Evolutionary conservation across 2,113 vertebrate genomes (phyloP), one percentile per base, ranked within the genome.

Genomic region (Spheniscus mendiculus): DNA sequence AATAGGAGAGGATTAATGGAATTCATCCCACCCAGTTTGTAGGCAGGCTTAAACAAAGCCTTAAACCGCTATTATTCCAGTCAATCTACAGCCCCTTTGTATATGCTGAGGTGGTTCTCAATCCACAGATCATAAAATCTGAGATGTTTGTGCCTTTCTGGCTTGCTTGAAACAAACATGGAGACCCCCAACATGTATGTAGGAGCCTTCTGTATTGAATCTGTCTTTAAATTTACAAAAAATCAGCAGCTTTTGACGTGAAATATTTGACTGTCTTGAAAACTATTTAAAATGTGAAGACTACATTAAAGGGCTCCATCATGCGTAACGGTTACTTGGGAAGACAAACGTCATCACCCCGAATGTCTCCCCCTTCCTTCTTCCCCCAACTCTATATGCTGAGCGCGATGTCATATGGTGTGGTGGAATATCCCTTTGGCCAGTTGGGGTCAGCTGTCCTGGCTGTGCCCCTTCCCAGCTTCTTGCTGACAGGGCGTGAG

Each of bases 21-120:
- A 89, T 82, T 92, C 73, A 82, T 95, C 89, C 65, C 87, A 91
- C 69, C 83, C 52, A 22, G 16, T 62, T 44, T 84, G 56, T 69
- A 94, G 89, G 32, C 89, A 92, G 86, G 95, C 86, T 92, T 90
- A 78, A 89, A 92, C 92, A 97, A 89, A 96, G 86, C 69, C 49
- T 77, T 30, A 69, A 44, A 59, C 69, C 0, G 2, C 82, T 94
- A 40, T 53, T 87, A 71, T 74, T 87, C 55, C 80, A 71, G 42
- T 20, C 72, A 52, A 3, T 74, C 63, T 81, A 63, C 76, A 78
- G 56, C 15, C 62, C 32, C 38, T 88, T 83, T 81, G 32, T 77
- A 13, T 26, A 6, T n/a, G 40, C 50, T 78, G 90, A 83, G 38
- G 56, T 89, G 34, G n/a, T 81, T 94, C 76, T 95, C 0, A 0